Conservation (phyloP, 2,797 vertebrate species). For the Hirundo rustica region DNA sequence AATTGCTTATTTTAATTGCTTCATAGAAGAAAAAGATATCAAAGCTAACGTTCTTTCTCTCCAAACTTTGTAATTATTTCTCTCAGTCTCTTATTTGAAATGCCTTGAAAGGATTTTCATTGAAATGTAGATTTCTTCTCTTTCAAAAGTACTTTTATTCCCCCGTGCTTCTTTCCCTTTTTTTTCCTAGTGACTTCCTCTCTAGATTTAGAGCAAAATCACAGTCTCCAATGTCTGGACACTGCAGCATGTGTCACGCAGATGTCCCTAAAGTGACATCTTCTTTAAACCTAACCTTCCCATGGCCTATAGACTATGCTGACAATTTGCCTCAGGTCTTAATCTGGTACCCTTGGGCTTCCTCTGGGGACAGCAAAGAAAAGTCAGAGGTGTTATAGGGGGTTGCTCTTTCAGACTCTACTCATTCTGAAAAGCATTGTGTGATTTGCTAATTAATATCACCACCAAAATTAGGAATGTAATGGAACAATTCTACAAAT, state of each 20-base stretch:
- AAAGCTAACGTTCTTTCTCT: conserved; percentile 73
- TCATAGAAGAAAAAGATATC: conserved; percentile 76
- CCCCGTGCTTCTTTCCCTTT: not conserved
- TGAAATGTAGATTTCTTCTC: conserved; percentile 70
- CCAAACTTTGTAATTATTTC: conserved; percentile 77
- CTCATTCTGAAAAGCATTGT: not conserved
- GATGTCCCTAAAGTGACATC: not conserved
- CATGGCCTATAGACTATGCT: not conserved
- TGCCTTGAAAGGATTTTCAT: conserved; percentile 70
- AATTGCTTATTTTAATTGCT: conserved; percentile 72
- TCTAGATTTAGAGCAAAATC: conserved; percentile 12
- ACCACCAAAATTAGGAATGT: not conserved
- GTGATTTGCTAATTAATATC: not conserved
- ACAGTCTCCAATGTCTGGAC: conserved; percentile 40
- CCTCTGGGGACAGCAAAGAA: not conserved
- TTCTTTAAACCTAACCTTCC: conserved; percentile 13
- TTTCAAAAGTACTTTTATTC: conserved; percentile 72
- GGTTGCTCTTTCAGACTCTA: not conserved
- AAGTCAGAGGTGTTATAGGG: not conserved
- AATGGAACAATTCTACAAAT: not conserved
- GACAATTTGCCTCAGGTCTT: not conserved
- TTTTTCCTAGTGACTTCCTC: conserved; percentile 27
- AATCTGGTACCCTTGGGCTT: not conserved
- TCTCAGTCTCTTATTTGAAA: conserved; percentile 72
- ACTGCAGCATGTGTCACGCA: conserved; percentile 7